These are phyloP conservation scores for Rhea americana DNA, from an alignment of 2,113 vertebrate genomes.

Conservation along the genomic window DNA sequence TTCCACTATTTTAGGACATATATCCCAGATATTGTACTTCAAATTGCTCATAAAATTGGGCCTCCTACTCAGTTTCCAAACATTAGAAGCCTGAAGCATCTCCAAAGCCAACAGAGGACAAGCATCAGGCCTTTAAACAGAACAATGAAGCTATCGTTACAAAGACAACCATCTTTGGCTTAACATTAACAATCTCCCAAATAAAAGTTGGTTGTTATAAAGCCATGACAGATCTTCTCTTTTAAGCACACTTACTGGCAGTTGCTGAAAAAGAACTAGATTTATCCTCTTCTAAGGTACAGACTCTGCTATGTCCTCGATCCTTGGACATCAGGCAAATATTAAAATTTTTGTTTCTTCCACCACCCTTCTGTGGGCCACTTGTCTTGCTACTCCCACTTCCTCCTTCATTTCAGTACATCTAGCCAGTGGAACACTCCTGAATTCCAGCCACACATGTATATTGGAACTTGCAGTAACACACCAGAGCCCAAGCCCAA, in stretches of 20 bases:
- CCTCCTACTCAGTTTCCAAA: conserved; percentile 28
- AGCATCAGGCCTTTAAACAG: neutral
- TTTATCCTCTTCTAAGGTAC: neutral
- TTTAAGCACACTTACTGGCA: neutral
- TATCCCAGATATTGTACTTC: neutral
- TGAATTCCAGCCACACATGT: neutral
- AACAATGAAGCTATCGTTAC: neutral
- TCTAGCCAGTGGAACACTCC: neutral
- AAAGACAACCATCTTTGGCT: neutral
- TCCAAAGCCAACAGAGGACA: conserved; percentile 28
- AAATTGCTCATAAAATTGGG: conserved; percentile 4
- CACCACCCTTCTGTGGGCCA: neutral
- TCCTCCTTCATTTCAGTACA: neutral
- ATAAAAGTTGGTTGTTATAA: neutral
- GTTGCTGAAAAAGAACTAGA: conserved; percentile 9
- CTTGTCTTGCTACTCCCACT: neutral
- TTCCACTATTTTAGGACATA: neutral
- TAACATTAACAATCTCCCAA: neutral
- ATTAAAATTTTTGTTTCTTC: neutral
- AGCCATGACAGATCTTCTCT: conserved; percentile 1
- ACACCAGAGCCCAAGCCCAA: neutral
- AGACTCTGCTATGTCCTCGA: neutral
- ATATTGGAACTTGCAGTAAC: neutral
- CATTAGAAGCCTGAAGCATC: conserved; percentile 18
- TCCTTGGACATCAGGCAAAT: neutral